Conservation (phyloP, 2,888 invertebrate genomes). For the Drosophila diplacantha region DNA sequence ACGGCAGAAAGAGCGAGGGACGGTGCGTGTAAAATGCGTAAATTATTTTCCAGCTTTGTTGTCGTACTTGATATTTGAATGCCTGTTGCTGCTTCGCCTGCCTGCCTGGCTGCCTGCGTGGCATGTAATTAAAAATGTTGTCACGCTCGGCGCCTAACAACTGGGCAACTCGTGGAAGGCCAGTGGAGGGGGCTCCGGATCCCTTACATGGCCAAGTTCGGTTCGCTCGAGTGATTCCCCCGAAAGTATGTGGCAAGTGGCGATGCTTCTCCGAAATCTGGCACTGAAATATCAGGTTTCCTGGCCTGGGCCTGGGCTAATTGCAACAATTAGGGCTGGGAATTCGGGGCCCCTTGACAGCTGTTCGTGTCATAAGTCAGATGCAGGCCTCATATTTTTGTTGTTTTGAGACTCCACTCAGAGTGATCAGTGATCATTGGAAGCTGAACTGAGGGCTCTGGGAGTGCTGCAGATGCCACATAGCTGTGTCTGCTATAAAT, state of each 20-base stretch:
- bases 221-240: conserved; percentile 16
- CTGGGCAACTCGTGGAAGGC: not conserved
- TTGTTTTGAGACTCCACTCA: not conserved
- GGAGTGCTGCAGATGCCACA: not conserved
- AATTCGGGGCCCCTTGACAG: not conserved
- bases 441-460: not conserved
- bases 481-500: conserved; percentile 16
- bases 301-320: not conserved
- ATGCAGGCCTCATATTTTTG: not conserved
- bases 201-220: conserved; percentile 13
- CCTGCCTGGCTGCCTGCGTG: conserved; percentile 21
- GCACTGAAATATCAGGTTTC: not conserved
- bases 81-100: conserved; percentile 34
- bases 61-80: conserved; percentile 40
- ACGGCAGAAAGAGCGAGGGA: not conserved
- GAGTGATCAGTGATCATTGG: conserved; percentile 1
- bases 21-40: conserved; percentile 48
- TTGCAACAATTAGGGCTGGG: conserved; percentile 1
- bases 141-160: conserved; percentile 28
- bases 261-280: conserved; percentile 3
- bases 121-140: conserved; percentile 51
- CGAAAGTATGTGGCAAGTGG: conserved; percentile 12
- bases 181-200: not conserved
- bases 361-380: not conserved
- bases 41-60: conserved; percentile 50